These are phyloP conservation scores for Erpobdella octoculata DNA, from an alignment of 2,888 invertebrate species.

Conservation along the genomic window DNA sequence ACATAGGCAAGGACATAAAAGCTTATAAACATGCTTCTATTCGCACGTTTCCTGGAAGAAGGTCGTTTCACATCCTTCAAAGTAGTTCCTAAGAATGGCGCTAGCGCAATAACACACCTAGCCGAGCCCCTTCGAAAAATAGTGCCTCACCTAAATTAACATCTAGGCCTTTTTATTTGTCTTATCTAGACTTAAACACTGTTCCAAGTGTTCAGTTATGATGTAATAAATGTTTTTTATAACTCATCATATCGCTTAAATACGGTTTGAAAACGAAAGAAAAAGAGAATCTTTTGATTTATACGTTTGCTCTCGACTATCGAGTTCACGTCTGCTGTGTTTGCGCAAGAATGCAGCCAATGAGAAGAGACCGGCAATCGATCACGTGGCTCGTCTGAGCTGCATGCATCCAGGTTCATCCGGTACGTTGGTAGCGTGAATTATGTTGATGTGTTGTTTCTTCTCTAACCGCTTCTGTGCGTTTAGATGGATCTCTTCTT, in stretches of 20 bases:
- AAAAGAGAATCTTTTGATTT: neutral
- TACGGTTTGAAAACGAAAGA: neutral
- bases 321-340: slow-evolving; percentile 8
- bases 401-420: neutral
- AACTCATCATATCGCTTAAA: too few relatives aligned
- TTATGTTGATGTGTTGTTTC: neutral
- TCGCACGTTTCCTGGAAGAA: neutral
- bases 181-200: too few relatives aligned
- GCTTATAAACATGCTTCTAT: neutral
- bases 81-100: neutral
- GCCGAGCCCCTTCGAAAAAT: neutral
- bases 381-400: slow-evolving; percentile 17
- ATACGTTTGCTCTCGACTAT: neutral
- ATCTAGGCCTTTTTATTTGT: too few relatives aligned
- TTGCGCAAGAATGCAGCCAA: slow-evolving; percentile 8
- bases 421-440: slow-evolving; percentile 4
- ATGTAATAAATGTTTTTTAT: too few relatives aligned
- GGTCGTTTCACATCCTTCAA: neutral
- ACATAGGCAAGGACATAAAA: neutral
- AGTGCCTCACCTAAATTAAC: neutral
- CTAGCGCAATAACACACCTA: neutral
- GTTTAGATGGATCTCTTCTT: too few relatives aligned
- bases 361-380: slow-evolving; percentile 8
- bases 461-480: neutral
- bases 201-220: too few relatives aligned